phyloP scores from a whole-genome alignment of 2,888 invertebrate genomes.

The Hydrotaea diabolus region DNA sequence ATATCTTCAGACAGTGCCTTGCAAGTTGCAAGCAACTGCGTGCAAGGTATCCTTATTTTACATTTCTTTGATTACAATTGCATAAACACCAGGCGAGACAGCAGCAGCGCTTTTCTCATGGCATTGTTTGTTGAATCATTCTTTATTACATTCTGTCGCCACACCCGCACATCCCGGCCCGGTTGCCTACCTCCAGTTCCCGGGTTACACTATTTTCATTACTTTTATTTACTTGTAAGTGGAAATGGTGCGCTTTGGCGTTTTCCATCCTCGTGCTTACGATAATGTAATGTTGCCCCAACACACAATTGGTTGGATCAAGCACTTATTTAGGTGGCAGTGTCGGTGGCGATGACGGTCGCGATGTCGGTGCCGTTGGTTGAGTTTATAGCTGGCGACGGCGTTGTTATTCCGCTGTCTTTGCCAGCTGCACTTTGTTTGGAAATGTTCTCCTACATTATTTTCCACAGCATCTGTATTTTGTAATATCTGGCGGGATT shows the following conservation, averaged over 20 bases:
- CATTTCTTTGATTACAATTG: neutral
- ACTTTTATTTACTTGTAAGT: constrained; percentile 10
- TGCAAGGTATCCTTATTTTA: neutral
- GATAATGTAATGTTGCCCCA: neutral
- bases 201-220: neutral
- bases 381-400: neutral
- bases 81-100: constrained; percentile 31
- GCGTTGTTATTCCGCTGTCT: constrained; percentile 1
- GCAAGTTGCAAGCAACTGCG: neutral
- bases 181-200: neutral
- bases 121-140: neutral
- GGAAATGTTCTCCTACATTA: neutral
- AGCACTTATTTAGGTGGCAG: neutral
- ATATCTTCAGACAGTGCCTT: neutral
- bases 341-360: too few species aligned
- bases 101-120: neutral
- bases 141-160: neutral
- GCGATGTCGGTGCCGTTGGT: neutral
- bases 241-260: neutral
- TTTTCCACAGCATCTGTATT: neutral
- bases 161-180: neutral
- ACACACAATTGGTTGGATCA: neutral
- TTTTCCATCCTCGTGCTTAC: neutral
- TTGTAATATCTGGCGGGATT: constrained; percentile 2
- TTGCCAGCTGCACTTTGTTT: neutral